Conservation (phyloP, 2,888 invertebrate species). For the Portevinia maculata region DNA sequence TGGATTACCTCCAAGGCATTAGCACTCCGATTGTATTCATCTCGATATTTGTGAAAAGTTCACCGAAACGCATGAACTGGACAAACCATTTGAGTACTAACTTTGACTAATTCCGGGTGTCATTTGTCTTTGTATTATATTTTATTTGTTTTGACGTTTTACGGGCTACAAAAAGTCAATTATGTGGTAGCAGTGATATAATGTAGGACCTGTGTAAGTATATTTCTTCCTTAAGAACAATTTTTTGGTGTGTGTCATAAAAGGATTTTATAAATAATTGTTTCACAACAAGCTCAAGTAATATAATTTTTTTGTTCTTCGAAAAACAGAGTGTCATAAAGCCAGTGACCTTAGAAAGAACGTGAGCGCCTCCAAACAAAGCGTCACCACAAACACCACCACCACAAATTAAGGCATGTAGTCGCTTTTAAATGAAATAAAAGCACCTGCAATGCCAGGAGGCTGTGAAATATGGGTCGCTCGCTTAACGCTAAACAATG, state of each 20-base stretch:
- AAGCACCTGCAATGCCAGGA: conserved; percentile 47
- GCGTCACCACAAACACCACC: conserved; percentile 14
- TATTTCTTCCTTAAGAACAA: too few relatives aligned
- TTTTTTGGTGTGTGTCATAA: too few relatives aligned
- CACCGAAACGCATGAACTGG: not conserved
- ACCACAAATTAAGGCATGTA: conserved; percentile 12
- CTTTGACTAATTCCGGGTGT: conserved; percentile 4
- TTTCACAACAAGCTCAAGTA: too few relatives aligned
- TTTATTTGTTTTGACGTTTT: not conserved
- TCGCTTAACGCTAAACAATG: conserved; percentile 58
- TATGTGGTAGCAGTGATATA: not conserved
- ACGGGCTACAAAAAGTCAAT: not conserved
- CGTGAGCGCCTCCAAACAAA: not conserved
- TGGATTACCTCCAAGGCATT: conserved; percentile 41
- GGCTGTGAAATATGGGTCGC: conserved; percentile 60
- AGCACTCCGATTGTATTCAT: conserved; percentile 38
- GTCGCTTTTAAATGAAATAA: conserved; percentile 45
- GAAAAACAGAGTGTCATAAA: not conserved
- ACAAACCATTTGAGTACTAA: conserved; percentile 19
- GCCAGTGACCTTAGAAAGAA: not conserved
- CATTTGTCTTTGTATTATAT: not conserved
- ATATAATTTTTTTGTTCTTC: too few relatives aligned
- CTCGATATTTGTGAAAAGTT: conserved; percentile 19
- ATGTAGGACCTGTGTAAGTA: too few relatives aligned
- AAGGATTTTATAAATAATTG: too few relatives aligned